phyloP scores from a whole-genome alignment of 1,140 invertebrate genomes.

The Leptoteleia sp. region DNA sequence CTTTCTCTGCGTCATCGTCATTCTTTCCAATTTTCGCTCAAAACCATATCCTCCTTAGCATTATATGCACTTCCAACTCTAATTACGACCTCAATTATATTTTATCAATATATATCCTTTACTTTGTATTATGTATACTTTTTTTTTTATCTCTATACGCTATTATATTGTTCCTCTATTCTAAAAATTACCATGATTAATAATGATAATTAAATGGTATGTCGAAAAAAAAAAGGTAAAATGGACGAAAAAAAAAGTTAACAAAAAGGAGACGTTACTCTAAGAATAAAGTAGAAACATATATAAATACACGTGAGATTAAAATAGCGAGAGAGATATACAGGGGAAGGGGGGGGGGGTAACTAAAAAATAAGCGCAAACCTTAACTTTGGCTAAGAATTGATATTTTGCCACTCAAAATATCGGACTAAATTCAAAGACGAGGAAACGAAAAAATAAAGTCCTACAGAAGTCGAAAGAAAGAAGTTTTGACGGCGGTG shows the following conservation, averaged over 20 bases:
- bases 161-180: conserved; percentile 79
- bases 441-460: conserved; percentile 42
- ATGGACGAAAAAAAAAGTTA: conserved; percentile 68
- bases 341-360: conserved; percentile 22
- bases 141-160: conserved; percentile 77
- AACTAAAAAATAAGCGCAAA: conserved; percentile 71
- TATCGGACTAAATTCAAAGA: conserved; percentile 66
- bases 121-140: conserved; percentile 77
- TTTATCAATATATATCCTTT: conserved; percentile 78
- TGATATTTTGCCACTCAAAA: conserved; percentile 72
- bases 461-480: conserved; percentile 38
- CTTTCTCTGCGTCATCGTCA: conserved; percentile 20
- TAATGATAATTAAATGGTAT: conserved; percentile 69
- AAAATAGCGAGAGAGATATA: conserved; percentile 58
- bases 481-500: conserved; percentile 1
- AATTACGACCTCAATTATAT: conserved; percentile 77
- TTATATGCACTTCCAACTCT: conserved; percentile 75
- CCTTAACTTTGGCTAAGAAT: conserved; percentile 78
- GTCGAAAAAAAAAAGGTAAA: conserved; percentile 19
- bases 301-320: conserved; percentile 62
- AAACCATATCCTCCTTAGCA: conserved; percentile 66
- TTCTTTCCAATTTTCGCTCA: conserved; percentile 4
- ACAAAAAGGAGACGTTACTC: conserved; percentile 60
- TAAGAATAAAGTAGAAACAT: conserved; percentile 47
- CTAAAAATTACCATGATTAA: conserved; percentile 78